Evolutionary conservation across 2,113 vertebrate genomes (phyloP).

Genomic region (Rhagologus leucostigma): DNA sequence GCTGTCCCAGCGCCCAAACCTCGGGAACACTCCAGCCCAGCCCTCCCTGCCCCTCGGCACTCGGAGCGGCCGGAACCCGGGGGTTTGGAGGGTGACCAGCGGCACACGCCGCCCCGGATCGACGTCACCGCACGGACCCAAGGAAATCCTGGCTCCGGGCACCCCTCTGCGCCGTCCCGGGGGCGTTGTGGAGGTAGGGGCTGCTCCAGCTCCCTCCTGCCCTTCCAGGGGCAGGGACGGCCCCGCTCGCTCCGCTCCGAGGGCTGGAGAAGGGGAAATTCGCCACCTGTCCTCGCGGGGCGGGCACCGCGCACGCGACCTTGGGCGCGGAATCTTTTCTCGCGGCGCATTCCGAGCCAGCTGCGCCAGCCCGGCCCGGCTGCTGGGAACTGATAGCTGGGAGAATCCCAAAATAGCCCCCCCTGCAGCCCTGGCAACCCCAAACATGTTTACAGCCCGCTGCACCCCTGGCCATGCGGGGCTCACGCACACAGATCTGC

Average conservation of each 20-base stretch:
- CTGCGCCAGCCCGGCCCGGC: slow-evolving; percentile 62
- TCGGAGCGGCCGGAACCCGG: background rate
- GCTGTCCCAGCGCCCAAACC: background rate
- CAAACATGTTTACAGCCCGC: slow-evolving; percentile 72
- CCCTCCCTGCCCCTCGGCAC: background rate
- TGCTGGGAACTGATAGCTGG: slow-evolving; percentile 11
- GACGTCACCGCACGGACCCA: background rate
- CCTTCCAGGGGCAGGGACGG: background rate
- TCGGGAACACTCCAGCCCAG: background rate
- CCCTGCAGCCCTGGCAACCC: slow-evolving; percentile 77
- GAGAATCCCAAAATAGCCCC: slow-evolving; percentile 73
- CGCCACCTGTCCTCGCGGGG: slow-evolving; percentile 36
- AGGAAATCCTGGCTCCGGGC: background rate
- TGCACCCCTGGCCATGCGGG: background rate
- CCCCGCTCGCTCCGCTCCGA: background rate
- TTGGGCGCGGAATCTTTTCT: background rate
- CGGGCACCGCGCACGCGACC: background rate
- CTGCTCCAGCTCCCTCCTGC: background rate
- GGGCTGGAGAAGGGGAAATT: background rate
- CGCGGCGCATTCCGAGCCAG: slow-evolving; percentile 55
- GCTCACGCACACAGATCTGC: background rate
- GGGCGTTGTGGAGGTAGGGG: background rate
- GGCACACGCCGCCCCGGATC: background rate
- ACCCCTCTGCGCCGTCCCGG: background rate
- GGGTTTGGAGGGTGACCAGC: background rate